Percentiles rank a stretch among this genome's conserved stretches.
Evolutionary conservation across 2,113 vertebrate genomes (phyloP).

Genomic region (Climacteris rufus): DNA sequence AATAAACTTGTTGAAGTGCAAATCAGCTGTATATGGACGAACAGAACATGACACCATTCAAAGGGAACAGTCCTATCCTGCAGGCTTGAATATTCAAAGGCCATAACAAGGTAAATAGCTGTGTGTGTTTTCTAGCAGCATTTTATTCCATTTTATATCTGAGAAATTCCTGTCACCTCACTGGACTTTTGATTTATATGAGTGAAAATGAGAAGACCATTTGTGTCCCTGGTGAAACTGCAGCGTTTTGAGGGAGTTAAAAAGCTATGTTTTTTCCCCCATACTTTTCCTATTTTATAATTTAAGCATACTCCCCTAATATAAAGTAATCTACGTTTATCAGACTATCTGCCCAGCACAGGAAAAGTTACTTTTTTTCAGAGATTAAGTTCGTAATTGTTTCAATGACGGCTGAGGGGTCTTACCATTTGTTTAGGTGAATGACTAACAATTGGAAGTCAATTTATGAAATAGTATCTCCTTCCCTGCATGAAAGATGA

Average conservation of each 20-base stretch:
- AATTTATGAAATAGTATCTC: background rate
- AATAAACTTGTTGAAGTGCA: background rate
- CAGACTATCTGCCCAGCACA: background rate
- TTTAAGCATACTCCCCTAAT: background rate
- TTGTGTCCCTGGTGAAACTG: background rate
- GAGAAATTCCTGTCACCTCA: background rate
- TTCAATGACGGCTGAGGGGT: background rate
- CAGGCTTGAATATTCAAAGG: background rate
- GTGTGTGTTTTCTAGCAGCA: background rate
- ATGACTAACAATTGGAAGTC: background rate
- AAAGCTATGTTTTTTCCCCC: background rate
- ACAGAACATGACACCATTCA: background rate
- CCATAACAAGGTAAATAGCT: background rate
- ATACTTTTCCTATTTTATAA: background rate
- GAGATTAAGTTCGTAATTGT: background rate
- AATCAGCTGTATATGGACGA: background rate
- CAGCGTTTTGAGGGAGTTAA: background rate
- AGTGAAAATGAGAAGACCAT: background rate
- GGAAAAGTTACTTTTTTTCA: background rate
- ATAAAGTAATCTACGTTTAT: background rate
- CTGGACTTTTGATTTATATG: background rate
- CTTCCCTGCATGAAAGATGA: background rate
- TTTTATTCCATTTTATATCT: constrained; percentile 17
- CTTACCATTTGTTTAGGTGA: background rate
- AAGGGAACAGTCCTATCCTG: background rate